Percentiles rank a stretch among this genome's conserved stretches.
Evolutionary conservation across 1,140 invertebrate genomes (phyloP).

Genomic region (Megathymus violae): DNA sequence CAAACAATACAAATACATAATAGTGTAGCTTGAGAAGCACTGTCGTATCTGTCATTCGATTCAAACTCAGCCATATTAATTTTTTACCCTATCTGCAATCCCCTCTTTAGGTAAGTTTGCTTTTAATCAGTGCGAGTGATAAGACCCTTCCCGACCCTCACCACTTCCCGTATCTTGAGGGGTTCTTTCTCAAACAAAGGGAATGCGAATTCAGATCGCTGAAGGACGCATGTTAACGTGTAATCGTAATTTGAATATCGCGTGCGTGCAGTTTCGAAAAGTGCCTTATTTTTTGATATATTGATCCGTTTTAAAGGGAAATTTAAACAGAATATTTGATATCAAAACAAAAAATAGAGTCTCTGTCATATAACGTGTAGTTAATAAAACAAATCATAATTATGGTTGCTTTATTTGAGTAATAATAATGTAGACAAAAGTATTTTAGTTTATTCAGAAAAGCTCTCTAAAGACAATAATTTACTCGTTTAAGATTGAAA

Average conservation of each 20-base stretch:
- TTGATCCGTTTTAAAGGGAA: background rate
- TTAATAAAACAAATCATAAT: no score
- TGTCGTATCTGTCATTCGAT: conserved; percentile 4
- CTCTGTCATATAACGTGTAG: no score
- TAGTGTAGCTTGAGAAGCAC: background rate
- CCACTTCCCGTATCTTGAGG: conserved; percentile 56
- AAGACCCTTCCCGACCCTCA: conserved; percentile 53
- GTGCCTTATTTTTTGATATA: background rate
- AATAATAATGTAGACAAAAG: no score
- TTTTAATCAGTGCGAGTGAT: conserved; percentile 79
- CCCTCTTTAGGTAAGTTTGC: conserved; percentile 65
- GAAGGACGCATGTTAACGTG: conserved; percentile 40
- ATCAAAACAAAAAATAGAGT: no score
- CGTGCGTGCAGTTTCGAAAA: conserved; percentile 15
- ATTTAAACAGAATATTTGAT: no score
- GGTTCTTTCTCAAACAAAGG: conserved; percentile 53
- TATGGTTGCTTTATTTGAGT: no score
- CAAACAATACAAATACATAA: no score
- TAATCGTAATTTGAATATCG: conserved; percentile 33
- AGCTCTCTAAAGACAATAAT: no score
- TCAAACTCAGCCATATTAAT: conserved; percentile 19
- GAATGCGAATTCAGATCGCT: conserved; percentile 45
- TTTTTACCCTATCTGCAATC: conserved; percentile 48
- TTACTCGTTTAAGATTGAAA: no score
- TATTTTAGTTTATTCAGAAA: no score